phyloP scores from a whole-genome alignment of 2,888 invertebrate species.

The Drosophila mimetica region DNA sequence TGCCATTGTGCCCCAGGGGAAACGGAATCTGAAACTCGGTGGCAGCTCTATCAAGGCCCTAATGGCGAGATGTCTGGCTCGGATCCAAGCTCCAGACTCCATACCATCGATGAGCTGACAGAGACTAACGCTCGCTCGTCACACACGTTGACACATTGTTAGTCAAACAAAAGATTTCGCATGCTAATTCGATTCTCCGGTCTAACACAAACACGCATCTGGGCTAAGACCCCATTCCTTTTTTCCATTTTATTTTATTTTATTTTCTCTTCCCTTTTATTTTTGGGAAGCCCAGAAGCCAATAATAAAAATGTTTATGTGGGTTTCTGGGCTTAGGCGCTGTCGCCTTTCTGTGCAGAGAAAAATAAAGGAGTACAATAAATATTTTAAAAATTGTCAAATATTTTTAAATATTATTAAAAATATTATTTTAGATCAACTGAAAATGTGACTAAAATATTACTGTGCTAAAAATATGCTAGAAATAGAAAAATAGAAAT shows the following conservation, averaged over 20 bases:
- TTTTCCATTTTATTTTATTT: slow-evolving; percentile 2
- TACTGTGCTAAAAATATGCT: too few relatives aligned
- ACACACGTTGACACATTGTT: slow-evolving; percentile 80
- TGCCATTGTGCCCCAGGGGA: slow-evolving; percentile 14
- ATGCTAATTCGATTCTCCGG: slow-evolving; percentile 76
- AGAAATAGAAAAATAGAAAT: too few relatives aligned
- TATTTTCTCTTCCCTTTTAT: slow-evolving; percentile 13
- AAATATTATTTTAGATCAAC: too few relatives aligned
- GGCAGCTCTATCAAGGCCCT: slow-evolving; percentile 25
- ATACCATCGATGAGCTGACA: slow-evolving; percentile 41
- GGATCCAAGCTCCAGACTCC: slow-evolving; percentile 12
- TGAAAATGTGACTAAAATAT: background rate
- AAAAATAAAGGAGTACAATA: too few relatives aligned
- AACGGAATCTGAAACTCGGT: background rate
- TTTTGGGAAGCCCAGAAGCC: slow-evolving; percentile 44
- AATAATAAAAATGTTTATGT: slow-evolving; percentile 75
- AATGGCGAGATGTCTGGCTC: slow-evolving; percentile 24
- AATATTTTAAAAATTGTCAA: too few relatives aligned
- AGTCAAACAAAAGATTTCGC: slow-evolving; percentile 79
- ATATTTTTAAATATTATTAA: too few relatives aligned
- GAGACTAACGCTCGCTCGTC: slow-evolving; percentile 49
- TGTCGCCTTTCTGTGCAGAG: slow-evolving; percentile 21
- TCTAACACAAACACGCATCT: slow-evolving; percentile 50
- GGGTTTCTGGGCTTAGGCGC: slow-evolving; percentile 48
- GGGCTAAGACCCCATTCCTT: slow-evolving; percentile 27